phyloP scores from a whole-genome alignment of 1,140 invertebrate genomes.

The Himalopsyche phryganea region DNA sequence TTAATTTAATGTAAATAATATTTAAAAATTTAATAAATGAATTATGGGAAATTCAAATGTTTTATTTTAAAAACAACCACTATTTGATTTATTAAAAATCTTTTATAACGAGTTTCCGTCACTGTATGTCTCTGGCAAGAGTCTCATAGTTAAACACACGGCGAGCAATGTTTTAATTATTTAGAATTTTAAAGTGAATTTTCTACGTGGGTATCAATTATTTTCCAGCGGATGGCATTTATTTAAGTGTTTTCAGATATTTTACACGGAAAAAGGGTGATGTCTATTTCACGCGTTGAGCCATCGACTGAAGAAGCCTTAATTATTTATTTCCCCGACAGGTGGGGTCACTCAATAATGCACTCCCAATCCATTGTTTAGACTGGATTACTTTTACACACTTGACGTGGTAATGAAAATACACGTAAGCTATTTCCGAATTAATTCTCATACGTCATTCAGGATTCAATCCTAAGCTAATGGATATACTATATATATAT shows the following conservation, averaged over 20 bases:
- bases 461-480: background rate
- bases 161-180: constrained; percentile 14
- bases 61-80: no score
- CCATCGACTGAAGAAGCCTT: background rate
- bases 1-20: no score
- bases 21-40: no score
- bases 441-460: background rate
- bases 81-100: no score
- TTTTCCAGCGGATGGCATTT: constrained; percentile 11
- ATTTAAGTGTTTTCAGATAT: constrained; percentile 14
- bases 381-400: constrained; percentile 14
- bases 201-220: constrained; percentile 16
- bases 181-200: constrained; percentile 20
- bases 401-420: constrained; percentile 15
- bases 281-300: no score
- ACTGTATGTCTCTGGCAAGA: background rate
- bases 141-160: constrained; percentile 1
- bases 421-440: constrained; percentile 3
- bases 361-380: constrained; percentile 14
- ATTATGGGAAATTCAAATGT: no score
- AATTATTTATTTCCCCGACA: constrained; percentile 17
- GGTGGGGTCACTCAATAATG: constrained; percentile 11
- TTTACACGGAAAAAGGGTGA: constrained; percentile 21
- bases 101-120: no score
- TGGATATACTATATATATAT: no score